Evolutionary conservation across 2,888 invertebrate genomes (phyloP), one percentile per base, ranked within the genome.

Genomic region (Hyposoter didymator): DNA sequence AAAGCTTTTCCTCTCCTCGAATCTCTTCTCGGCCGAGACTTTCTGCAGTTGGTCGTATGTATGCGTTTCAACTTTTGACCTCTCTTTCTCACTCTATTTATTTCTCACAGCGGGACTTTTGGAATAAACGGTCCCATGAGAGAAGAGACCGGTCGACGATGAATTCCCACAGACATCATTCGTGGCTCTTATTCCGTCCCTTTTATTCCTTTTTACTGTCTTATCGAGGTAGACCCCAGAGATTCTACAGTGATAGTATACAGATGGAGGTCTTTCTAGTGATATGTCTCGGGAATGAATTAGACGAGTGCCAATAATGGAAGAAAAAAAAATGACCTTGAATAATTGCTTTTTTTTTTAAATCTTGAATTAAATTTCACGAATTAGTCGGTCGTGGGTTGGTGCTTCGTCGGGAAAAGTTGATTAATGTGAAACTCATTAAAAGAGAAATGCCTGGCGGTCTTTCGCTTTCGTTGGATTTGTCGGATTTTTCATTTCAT

Each of bases 121-220:
- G 81, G 79, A 82, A 87, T 87, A 85, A 78, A 88, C 83, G 84
- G 70, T 75, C 80, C 67, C 47, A n/a, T 75, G 80, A 76, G 87
- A 72, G 82, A 73, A 45, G 28, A 28, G 52, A 45, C 72, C 52
- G 19, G 79, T 45, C 69, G 45, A 43, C 78, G 45, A 32, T 72
- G 66, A 80, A 80, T 75, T 70, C 72, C 43, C 76, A 43, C 70
- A 72, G 72, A 76, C 75, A 80, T 84, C 72, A 72, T 75, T 62
- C 70, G 32, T 62, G 79, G 17, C 76, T 45, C 28, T 59, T 59
- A 59, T 12, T 28, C 14, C 19, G 12, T 66, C 17, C 49, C 75
- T 75, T 78, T 39, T 39, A 32, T 59, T 28, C 3, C 8, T 14
- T n/a, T 32, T 59, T 28, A 49, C 35, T 55, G 45, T 39, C 75